Evolutionary conservation across 1,140 invertebrate genomes (phyloP).

Genomic region (Phymastichus coffea): DNA sequence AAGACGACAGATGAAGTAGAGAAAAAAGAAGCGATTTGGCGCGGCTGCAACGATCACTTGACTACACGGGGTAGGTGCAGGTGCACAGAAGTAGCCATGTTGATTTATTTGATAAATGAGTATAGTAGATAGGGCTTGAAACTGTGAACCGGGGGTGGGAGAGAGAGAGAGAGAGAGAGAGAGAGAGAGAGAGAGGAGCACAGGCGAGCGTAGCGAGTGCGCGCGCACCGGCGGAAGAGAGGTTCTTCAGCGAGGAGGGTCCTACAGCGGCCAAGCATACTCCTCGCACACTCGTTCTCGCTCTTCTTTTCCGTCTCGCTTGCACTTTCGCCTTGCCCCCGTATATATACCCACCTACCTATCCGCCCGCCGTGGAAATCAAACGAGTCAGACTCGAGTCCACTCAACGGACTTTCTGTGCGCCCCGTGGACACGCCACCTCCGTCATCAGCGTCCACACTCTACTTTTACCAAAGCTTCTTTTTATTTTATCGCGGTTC

Average conservation of each 20-base stretch:
- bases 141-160: no score
- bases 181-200: no score
- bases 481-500: no score
- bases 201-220: slow-evolving; percentile 19
- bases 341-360: no score
- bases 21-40: no score
- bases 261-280: slow-evolving; percentile 52
- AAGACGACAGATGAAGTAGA: no score
- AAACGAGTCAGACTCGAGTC: slow-evolving; percentile 38
- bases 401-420: slow-evolving; percentile 33
- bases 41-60: no score
- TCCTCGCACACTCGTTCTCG: slow-evolving; percentile 47
- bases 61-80: no score
- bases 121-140: slow-evolving; percentile 50
- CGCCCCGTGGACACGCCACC: slow-evolving; percentile 29
- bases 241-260: slow-evolving; percentile 52
- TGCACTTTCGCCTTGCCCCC: no score
- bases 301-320: neutral
- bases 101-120: slow-evolving; percentile 57
- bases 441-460: neutral
- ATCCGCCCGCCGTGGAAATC: slow-evolving; percentile 35
- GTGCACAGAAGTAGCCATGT: slow-evolving; percentile 52
- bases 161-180: no score
- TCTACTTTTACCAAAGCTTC: no score
- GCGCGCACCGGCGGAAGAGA: no score